Percentiles rank a stretch among this genome's conserved stretches.
phyloP scores from a whole-genome alignment of 92 coral and sea anemone genomes.

The Anthopleura xanthogrammica region DNA sequence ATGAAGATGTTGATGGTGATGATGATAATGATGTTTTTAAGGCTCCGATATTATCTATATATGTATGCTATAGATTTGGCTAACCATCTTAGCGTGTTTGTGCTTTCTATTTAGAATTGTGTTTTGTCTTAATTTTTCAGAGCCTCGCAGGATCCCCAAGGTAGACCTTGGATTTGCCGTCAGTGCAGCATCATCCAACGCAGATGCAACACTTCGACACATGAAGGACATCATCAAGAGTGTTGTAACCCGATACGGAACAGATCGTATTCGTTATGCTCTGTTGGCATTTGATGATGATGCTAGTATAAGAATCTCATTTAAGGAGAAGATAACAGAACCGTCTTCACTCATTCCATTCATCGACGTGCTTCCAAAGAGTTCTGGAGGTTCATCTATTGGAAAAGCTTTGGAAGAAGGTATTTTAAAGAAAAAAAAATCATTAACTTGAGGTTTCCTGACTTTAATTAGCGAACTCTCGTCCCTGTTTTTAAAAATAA shows the following conservation, averaged over 20 bases:
- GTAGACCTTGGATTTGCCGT: constrained; percentile 60
- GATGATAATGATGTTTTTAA: no score
- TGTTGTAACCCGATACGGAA: constrained; percentile 56
- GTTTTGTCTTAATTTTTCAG: constrained; percentile 22
- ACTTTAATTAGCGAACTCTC: no score
- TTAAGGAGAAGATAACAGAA: constrained; percentile 25
- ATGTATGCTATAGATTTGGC: no score
- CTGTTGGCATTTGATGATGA: constrained; percentile 49
- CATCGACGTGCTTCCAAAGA: constrained; percentile 45
- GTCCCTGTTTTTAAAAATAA: no score
- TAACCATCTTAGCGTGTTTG: no score
- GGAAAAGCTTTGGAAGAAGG: constrained; percentile 61
- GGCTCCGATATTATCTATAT: background rate
- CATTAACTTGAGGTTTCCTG: no score
- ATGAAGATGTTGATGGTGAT: no score
- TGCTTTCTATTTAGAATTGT: background rate
- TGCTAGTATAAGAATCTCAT: constrained; percentile 30
- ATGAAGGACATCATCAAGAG: constrained; percentile 63
- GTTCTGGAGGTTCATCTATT: constrained; percentile 51
- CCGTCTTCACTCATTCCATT: constrained; percentile 28
- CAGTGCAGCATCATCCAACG: constrained; percentile 50
- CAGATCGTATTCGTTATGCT: constrained; percentile 52
- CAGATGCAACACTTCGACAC: constrained; percentile 51
- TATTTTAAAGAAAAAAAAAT: background rate
- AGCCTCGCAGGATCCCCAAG: constrained; percentile 54